phyloP scores from a whole-genome alignment of 2,797 vertebrate species.

The Spinibarbus caldwelli region DNA sequence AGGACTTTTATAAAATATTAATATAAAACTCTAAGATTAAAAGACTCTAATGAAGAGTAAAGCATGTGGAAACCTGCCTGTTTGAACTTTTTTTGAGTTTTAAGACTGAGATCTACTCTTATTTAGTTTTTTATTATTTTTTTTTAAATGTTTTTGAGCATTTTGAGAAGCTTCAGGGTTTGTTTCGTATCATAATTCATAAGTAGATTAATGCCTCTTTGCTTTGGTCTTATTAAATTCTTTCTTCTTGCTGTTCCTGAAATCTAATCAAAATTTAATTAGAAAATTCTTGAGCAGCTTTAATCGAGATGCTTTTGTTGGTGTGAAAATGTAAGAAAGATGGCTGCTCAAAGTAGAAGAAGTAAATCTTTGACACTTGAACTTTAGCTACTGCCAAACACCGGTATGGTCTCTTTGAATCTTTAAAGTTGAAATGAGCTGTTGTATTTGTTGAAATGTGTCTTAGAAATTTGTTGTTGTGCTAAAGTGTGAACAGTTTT shows the following conservation, averaged over 20 bases:
- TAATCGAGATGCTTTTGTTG: background rate
- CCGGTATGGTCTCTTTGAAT: background rate
- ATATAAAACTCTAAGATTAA: no score
- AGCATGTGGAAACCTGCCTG: background rate
- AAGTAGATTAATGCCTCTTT: background rate
- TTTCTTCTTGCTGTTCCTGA: background rate
- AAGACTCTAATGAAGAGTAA: background rate
- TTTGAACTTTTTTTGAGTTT: background rate
- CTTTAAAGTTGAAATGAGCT: background rate
- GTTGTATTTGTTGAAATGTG: background rate
- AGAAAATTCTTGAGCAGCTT: constrained; percentile 19
- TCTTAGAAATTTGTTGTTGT: background rate
- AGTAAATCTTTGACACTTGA: constrained; percentile 11
- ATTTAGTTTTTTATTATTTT: background rate
- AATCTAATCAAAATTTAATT: constrained; percentile 22
- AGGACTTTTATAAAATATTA: no score
- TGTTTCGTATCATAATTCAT: background rate
- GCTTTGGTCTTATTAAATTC: background rate
- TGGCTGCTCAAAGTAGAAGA: background rate
- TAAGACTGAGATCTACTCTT: background rate
- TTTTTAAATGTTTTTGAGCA: background rate
- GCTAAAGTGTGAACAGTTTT: no score
- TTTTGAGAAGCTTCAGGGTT: background rate
- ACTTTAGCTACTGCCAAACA: background rate
- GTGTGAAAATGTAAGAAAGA: background rate